Base-by-base conservation (phyloP, 2,888 invertebrate species). In the Leptogaster cylindrica region DNA sequence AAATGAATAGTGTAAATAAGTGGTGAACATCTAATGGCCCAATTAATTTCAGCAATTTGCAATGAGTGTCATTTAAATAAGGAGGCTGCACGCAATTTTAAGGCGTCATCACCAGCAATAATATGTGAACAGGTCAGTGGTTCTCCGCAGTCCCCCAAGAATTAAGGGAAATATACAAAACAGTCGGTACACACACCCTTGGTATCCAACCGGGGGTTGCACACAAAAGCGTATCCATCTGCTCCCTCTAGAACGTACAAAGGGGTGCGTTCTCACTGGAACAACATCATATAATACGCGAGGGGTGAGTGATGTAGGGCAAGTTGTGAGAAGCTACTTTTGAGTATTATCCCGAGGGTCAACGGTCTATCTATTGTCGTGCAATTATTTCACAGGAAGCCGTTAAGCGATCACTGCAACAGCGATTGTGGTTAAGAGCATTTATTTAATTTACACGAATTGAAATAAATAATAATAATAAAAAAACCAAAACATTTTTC, bases 31-130 rank as follows among this genome's bases (percentile, higher is more conserved):
- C 61, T 61, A 61, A 61, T 61, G 44, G 61, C 44, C 61, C 61
- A 61, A 61, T 61, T 61, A 61, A 61, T 61, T 61, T 61, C 41
- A 61, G 23, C 61, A 61, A 61, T 61, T 61, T 61, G 44, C 41
- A 61, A 41, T 44, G 28, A 61, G 36, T 27, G 44, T 31, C 61
- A 61, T 61, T 44, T 61, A 61, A 61, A 61, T 61, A 61, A 61
- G 61, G 61, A 61, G 44, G 61, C 44, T 61, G 61, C 61, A 61
- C 61, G 61, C 61, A 61, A 61, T 61, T 61, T 61, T 61, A 61
- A 44, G 61, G 61, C 61, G 61, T 61, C 61, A 61, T 61, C 61
- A 61, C 44, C 44, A 31, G 44, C 44, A 61, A 44, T 61, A 41
- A 61, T 44, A 61, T 61, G 55, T 61, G 61, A 44, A 44, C 41